phyloP scores from a whole-genome alignment of 1,140 invertebrate genomes.

The Leptoteleia sp. region DNA sequence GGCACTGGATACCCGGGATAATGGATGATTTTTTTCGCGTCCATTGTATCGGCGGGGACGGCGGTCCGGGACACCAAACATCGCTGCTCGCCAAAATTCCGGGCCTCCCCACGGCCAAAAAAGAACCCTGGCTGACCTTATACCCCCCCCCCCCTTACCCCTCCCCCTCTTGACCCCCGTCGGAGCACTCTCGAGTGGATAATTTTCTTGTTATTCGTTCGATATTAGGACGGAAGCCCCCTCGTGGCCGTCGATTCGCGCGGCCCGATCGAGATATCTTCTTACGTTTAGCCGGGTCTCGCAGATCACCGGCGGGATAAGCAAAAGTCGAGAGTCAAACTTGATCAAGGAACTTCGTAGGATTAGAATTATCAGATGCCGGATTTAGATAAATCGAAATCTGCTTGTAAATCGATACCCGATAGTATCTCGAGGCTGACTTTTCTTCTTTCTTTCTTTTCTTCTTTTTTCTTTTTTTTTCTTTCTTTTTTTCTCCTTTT shows the following conservation, averaged over 20 bases:
- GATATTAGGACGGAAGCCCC: conserved; percentile 70
- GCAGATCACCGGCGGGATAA: conserved; percentile 59
- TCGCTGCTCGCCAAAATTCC: conserved; percentile 73
- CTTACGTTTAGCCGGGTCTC: conserved; percentile 7
- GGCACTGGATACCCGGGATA: conserved; percentile 72
- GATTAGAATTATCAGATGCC: conserved; percentile 75
- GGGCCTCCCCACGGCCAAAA: conserved; percentile 43
- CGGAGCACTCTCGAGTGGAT: conserved; percentile 74
- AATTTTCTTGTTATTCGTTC: conserved; percentile 80
- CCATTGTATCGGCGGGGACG: conserved; percentile 75
- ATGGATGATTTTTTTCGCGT: conserved; percentile 80
- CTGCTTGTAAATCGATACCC: too few relatives aligned
- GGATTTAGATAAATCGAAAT: conserved; percentile 75
- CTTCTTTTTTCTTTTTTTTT: too few relatives aligned
- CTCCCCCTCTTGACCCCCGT: conserved; percentile 32
- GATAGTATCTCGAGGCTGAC: too few relatives aligned
- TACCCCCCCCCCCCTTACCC: conserved; percentile 49
- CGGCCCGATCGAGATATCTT: conserved; percentile 21
- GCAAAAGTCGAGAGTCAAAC: conserved; percentile 59
- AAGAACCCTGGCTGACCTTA: too few relatives aligned
- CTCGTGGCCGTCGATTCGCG: neutral
- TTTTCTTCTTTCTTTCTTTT: too few relatives aligned
- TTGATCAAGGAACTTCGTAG: conserved; percentile 61
- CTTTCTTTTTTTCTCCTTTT: too few relatives aligned
- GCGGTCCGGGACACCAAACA: conserved; percentile 71